Conservation (phyloP, 2,888 invertebrate genomes). For the Syrista parreyssii region DNA sequence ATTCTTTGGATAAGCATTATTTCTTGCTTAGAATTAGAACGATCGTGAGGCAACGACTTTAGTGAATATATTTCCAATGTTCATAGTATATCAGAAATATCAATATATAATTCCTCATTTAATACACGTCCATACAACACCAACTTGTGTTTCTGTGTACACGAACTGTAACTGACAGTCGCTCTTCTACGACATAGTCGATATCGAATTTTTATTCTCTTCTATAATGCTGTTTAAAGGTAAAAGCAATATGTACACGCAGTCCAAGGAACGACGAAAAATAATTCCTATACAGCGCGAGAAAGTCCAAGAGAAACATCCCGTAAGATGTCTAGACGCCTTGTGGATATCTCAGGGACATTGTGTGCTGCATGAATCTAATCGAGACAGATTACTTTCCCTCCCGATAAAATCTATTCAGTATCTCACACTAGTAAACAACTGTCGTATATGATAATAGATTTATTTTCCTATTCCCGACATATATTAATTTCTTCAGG, state of each 20-base stretch:
- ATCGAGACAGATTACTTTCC: not conserved
- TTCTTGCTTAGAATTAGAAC: not conserved
- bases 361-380: not conserved
- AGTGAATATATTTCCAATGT: not conserved
- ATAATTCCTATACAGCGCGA: not conserved
- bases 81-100: not conserved
- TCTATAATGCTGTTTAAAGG: not conserved
- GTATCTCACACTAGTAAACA: not conserved
- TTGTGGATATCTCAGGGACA: not conserved
- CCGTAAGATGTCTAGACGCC: not conserved
- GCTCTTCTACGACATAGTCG: not conserved
- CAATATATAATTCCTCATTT: not conserved
- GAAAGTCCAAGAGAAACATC: not conserved
- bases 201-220: not conserved
- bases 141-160: not conserved
- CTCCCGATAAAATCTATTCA: not conserved
- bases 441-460: not conserved
- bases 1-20: constrained; percentile 30
- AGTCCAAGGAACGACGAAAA: not conserved
- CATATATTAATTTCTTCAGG: not conserved
- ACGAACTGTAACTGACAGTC: not conserved
- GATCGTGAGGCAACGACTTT: not conserved
- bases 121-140: not conserved
- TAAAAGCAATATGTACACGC: not conserved
- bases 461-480: not conserved